phyloP scores from a whole-genome alignment of 1,140 invertebrate species.

The Pachyrhynchus sulphureomaculatus region DNA sequence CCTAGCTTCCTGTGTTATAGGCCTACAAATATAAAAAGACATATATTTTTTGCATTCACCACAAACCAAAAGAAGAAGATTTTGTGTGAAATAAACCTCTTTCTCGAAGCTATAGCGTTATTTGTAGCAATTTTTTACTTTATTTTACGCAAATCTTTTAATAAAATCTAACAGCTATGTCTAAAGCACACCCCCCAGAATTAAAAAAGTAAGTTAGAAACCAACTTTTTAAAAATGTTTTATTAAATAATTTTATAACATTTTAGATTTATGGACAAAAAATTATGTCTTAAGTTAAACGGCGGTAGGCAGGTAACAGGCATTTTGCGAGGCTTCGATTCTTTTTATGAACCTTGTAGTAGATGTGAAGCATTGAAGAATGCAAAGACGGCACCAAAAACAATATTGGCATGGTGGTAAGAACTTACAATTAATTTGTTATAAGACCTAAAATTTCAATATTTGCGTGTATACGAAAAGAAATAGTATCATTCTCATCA shows the following conservation, averaged over 20 bases:
- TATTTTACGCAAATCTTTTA: too few relatives aligned
- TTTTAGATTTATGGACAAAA: conserved; percentile 83
- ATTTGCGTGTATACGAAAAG: too few relatives aligned
- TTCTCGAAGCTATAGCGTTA: too few relatives aligned
- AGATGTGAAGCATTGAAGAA: conserved; percentile 89
- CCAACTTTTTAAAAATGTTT: background rate
- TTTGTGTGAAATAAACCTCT: too few relatives aligned
- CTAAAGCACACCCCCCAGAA: conserved; percentile 85
- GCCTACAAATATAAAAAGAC: too few relatives aligned
- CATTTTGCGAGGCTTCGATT: conserved; percentile 96
- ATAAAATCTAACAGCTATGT: conserved; percentile 61
- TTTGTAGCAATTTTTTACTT: too few relatives aligned
- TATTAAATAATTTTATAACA: conserved; percentile 9
- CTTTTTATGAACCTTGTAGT: conserved; percentile 99
- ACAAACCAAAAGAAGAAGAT: too few relatives aligned
- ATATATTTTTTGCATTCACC: too few relatives aligned
- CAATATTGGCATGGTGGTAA: conserved; percentile 93
- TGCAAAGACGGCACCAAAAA: conserved; percentile 85
- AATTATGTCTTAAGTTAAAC: conserved; percentile 87
- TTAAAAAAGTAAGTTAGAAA: conserved; percentile 74
- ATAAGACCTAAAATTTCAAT: too few relatives aligned
- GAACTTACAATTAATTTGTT: conserved; percentile 51
- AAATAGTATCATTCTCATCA: too few relatives aligned
- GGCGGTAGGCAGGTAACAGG: conserved; percentile 88
- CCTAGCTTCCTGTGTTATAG: too few relatives aligned